Base-by-base conservation (phyloP, 2,888 invertebrate species). In the Amphimallon solstitiale region DNA sequence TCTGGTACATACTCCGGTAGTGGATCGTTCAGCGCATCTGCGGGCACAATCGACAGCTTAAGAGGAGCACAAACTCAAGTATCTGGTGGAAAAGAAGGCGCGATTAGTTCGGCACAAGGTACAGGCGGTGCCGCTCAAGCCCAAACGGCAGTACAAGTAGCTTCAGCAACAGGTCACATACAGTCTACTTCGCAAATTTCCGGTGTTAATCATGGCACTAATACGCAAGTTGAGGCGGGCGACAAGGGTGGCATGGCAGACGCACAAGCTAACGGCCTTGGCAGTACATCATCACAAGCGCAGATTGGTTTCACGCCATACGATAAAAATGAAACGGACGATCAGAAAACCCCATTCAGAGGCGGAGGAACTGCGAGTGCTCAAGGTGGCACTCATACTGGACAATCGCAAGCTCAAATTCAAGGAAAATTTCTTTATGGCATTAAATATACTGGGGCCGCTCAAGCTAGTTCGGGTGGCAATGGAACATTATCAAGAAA, bases 241-340 rank as follows among this genome's bases (percentile, higher is more conserved):
- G 86, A 89, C 29, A 91, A 90, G 80, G 94, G 94, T 14, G 94
- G 94, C 2, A 87, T 93, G 85, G 93, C 94, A 1, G 93, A 94
- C 79, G 92, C 94, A 0, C 93, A 94, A 84, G 92, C 94, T 0
- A 90, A 89, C 75, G 94, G 93, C 0, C 91, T 92, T 1, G 94
- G 93, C 2, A 91, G 90, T 74, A 93, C 94, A 0, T 93, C 92
- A 0, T 94, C 93, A 34, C 94, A 94, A 83, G 94, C 94, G 2
- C 94, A 94, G 83, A 93, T 94, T 67, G 94, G 93, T 0, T 94
- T 94, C 77, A 89, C 90, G 59, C 94, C 94, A 0, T 88, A 89
- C 72, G 86, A 88, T 74, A 88, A 89, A 63, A 85, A 86, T 65
- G 88, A 89, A 49, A 75, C 80, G 21, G 82, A 84, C 48, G 79